Conservation (phyloP, 2,888 invertebrate genomes). For the Timema cristinae region DNA sequence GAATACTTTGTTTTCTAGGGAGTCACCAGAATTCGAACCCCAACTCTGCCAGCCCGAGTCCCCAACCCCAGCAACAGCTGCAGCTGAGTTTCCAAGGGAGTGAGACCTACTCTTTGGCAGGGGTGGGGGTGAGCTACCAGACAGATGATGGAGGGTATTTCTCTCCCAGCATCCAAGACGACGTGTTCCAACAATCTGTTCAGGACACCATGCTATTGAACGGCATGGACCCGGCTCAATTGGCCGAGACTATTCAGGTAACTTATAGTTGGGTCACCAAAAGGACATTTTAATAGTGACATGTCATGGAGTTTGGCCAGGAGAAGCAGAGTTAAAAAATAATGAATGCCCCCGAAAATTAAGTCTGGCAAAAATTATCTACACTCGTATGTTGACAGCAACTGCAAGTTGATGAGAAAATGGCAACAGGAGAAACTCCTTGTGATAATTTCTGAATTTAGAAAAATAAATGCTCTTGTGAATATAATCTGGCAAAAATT, state of each 20-base stretch:
- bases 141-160: constrained; percentile 51
- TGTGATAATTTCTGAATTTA: too few relatives aligned
- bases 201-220: constrained; percentile 66
- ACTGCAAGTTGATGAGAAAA: too few relatives aligned
- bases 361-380: too few relatives aligned
- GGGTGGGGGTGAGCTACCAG: constrained; percentile 60
- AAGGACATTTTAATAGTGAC: too few relatives aligned
- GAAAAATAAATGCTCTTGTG: too few relatives aligned
- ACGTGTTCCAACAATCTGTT: constrained; percentile 63
- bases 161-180: constrained; percentile 56
- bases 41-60: constrained; percentile 29
- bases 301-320: too few relatives aligned
- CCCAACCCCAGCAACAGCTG: constrained; percentile 41
- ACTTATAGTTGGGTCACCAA: background rate
- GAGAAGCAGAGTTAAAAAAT: too few relatives aligned
- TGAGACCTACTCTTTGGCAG: constrained; percentile 54
- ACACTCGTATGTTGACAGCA: too few relatives aligned
- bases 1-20: constrained; percentile 49
- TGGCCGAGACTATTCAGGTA: constrained; percentile 47
- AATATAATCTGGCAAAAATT: too few relatives aligned
- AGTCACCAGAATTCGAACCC: constrained; percentile 21
- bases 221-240: constrained; percentile 52
- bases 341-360: too few relatives aligned
- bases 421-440: too few relatives aligned
- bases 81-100: constrained; percentile 53